A percentile compares a stretch with the other conserved stretches of the same genome.
Evolutionary conservation across 2,888 invertebrate genomes (phyloP).

Genomic region (Synanthedon formicaeformis): DNA sequence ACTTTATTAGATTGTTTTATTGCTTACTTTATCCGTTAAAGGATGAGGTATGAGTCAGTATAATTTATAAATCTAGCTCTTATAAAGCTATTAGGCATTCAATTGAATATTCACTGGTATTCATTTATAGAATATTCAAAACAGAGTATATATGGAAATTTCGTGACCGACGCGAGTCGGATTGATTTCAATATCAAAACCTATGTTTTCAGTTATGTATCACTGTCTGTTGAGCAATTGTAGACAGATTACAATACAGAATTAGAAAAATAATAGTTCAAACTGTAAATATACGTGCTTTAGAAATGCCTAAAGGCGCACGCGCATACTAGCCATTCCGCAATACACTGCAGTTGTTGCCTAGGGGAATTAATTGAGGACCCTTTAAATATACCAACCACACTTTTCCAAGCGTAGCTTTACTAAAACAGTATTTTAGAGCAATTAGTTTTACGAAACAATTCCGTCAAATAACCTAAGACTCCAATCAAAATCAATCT

Average conservation of each 20-base stretch:
- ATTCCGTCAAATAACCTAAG: not conserved
- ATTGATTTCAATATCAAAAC: not conserved
- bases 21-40: no score
- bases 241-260: slow-evolving; percentile 18
- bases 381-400: not conserved
- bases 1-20: no score
- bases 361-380: slow-evolving; percentile 22
- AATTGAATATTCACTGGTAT: not conserved
- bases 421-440: not conserved
- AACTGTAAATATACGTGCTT: slow-evolving; percentile 23
- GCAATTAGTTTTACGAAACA: not conserved
- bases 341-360: slow-evolving; percentile 28
- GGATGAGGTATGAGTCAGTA: no score
- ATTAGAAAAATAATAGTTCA: slow-evolving; percentile 26
- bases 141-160: slow-evolving; percentile 4
- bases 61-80: no score
- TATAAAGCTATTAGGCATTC: no score
- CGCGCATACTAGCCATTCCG: slow-evolving; percentile 14
- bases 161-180: slow-evolving; percentile 2
- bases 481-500: slow-evolving; percentile 19
- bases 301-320: slow-evolving; percentile 11
- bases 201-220: slow-evolving; percentile 23
- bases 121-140: not conserved
- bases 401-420: not conserved
- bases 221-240: slow-evolving; percentile 16